A percentile compares a stretch with the other conserved stretches of the same genome.
phyloP scores from a whole-genome alignment of 1,140 invertebrate species.

The Gerris buenoi region DNA sequence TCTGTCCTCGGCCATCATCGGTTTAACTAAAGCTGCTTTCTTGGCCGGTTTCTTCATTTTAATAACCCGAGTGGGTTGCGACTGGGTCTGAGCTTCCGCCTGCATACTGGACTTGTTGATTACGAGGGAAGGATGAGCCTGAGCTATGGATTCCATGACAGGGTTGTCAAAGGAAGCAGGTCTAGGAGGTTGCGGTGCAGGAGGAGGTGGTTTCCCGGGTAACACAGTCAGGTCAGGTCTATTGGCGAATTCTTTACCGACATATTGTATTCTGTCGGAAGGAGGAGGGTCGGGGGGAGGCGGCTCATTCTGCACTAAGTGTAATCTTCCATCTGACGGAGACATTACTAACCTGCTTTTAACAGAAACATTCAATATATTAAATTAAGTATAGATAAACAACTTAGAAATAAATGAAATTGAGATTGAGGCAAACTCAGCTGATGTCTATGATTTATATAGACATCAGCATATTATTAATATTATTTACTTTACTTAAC shows the following conservation, averaged over 20 bases:
- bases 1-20: slow-evolving; percentile 23
- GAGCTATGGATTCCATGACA: slow-evolving; percentile 24
- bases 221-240: slow-evolving; percentile 24
- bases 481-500: too few relatives aligned
- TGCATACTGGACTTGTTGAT: slow-evolving; percentile 22
- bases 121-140: slow-evolving; percentile 23
- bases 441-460: too few relatives aligned
- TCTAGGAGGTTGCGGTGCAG: slow-evolving; percentile 5
- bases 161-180: slow-evolving; percentile 19
- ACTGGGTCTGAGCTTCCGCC: slow-evolving; percentile 6
- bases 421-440: too few relatives aligned
- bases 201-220: slow-evolving; percentile 13
- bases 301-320: not conserved
- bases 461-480: too few relatives aligned
- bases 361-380: too few relatives aligned
- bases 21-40: slow-evolving; percentile 26
- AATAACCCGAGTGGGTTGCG: slow-evolving; percentile 10
- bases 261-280: not conserved
- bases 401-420: too few relatives aligned
- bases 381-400: too few relatives aligned
- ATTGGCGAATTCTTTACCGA: slow-evolving; percentile 17
- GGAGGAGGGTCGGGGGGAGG: not conserved
- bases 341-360: not conserved
- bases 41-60: slow-evolving; percentile 21
- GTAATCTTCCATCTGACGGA: not conserved